Percentiles rank a stretch among this genome's conserved stretches.
Evolutionary conservation across 2,888 invertebrate species (phyloP).

Genomic region (Philereme transversata): DNA sequence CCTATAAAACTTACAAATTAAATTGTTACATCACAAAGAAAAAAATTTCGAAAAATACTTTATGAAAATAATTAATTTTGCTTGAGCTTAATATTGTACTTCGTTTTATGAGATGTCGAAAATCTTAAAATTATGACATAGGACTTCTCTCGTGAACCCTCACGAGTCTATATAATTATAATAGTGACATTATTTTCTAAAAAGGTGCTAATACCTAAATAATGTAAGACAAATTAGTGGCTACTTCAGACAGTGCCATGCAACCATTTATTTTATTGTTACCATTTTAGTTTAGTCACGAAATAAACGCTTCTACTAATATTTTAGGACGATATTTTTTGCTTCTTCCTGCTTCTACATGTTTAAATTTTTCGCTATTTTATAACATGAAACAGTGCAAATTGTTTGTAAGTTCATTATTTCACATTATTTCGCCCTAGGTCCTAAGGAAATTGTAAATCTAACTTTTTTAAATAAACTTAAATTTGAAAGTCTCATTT

Average conservation of each 20-base stretch:
- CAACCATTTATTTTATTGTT: slow-evolving; percentile 46
- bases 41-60: too few species aligned
- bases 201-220: slow-evolving; percentile 28
- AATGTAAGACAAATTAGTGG: slow-evolving; percentile 32
- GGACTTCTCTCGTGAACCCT: too few species aligned
- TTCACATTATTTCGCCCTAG: slow-evolving; percentile 7
- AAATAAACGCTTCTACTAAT: slow-evolving; percentile 48
- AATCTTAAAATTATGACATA: too few species aligned
- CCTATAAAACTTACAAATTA: too few species aligned
- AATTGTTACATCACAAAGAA: too few species aligned
- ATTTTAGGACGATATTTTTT: background rate
- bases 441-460: slow-evolving; percentile 47
- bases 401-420: slow-evolving; percentile 1
- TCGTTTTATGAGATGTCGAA: too few species aligned
- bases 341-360: slow-evolving; percentile 1
- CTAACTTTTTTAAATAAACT: slow-evolving; percentile 41
- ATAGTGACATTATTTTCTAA: background rate
- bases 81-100: too few species aligned
- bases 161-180: too few species aligned
- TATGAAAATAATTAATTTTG: too few species aligned
- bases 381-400: slow-evolving; percentile 9
- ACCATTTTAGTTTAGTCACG: slow-evolving; percentile 46
- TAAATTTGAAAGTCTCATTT: slow-evolving; percentile 24
- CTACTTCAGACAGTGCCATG: slow-evolving; percentile 50
- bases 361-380: too few species aligned